A percentile compares a stretch with the other conserved stretches of the same genome.
Conservation (phyloP, 2,797 vertebrate genomes). For the Halcyon leucocephala region DNA sequence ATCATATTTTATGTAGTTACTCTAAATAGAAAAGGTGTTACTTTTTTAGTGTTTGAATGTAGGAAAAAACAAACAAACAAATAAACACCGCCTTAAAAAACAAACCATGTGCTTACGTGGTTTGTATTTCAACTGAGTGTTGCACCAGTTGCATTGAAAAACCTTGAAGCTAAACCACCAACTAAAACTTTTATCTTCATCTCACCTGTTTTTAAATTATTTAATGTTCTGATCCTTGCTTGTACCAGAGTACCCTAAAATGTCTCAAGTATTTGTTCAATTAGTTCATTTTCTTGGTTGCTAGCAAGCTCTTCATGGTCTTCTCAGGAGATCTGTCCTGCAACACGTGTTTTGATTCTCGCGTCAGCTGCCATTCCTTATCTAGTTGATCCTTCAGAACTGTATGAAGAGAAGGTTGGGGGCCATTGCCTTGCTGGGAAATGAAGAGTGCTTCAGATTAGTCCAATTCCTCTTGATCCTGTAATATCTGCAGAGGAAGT, state of each 20-base stretch:
- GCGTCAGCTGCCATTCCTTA: not conserved
- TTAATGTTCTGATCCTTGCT: not conserved
- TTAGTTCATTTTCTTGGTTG: not conserved
- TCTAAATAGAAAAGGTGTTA: not conserved
- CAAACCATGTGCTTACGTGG: not conserved
- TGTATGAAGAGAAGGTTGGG: not conserved
- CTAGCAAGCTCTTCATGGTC: not conserved
- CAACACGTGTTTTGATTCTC: fast-evolving
- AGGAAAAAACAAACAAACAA: not conserved
- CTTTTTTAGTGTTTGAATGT: not conserved
- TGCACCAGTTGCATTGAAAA: not conserved
- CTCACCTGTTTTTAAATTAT: not conserved
- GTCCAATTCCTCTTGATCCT: not conserved
- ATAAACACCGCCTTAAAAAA: not conserved
- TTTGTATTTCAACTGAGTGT: not conserved
- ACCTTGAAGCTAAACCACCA: not conserved
- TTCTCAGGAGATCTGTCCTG: not conserved
- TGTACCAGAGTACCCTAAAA: not conserved
- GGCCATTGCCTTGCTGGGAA: not conserved
- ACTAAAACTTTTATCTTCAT: not conserved
- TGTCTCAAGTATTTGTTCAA: not conserved
- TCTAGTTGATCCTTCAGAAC: not conserved
- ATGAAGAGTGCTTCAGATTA: not conserved
- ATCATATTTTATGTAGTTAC: not conserved
- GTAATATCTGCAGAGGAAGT: not conserved